Base-by-base conservation (phyloP, 2,797 vertebrate species). In the Coregonus suidteri region DNA sequence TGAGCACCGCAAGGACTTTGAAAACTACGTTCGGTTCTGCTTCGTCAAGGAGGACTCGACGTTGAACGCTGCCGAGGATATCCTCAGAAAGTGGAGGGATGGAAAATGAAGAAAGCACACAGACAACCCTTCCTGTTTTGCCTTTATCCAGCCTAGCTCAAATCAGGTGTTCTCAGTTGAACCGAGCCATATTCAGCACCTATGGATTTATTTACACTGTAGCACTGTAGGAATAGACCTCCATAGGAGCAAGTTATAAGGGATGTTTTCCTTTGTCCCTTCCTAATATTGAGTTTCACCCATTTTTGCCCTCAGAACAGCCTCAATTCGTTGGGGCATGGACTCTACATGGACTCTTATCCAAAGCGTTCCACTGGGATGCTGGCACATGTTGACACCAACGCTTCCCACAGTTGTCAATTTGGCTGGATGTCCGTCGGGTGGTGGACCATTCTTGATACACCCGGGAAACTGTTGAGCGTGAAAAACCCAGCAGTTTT, bases 31-130 rank as follows among this genome's bases (percentile, higher is more conserved):
- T 77, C 87, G 98, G 62, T 97, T 99, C 91, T 99, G 98, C 86
- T 99, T 99, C 1, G 93, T 94, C n/a, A 99, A 99, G 95, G 95
- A 97, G 81, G 95, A 98, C 51, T 86, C 95, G 1, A 99, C 98
- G 0, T 88, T 99, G 81, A 88, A 94, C 31, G 95, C 96, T 76
- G 96, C 96, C 56, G 95, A 91, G 2, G 82, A 95, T 25, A 97
- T 96, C 80, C 18, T 99, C 81, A 94, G 82, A 80, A 92, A 93
- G 65, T 98, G 95, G 96, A 95, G 88, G 76, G 37, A 83, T 1
- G 72, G 31, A 74, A 81, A 90, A 65, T 92, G 73, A 90, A 83
- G 15, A 1, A 1, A 9, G 34, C 37, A 70, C 35, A 18, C 35
- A 51, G 16, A 7, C 18, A 59, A 7, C 16, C 18, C 16, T 41